Conservation (phyloP, 2,113 vertebrate genomes). For the Chinchilla lanigera region DNA sequence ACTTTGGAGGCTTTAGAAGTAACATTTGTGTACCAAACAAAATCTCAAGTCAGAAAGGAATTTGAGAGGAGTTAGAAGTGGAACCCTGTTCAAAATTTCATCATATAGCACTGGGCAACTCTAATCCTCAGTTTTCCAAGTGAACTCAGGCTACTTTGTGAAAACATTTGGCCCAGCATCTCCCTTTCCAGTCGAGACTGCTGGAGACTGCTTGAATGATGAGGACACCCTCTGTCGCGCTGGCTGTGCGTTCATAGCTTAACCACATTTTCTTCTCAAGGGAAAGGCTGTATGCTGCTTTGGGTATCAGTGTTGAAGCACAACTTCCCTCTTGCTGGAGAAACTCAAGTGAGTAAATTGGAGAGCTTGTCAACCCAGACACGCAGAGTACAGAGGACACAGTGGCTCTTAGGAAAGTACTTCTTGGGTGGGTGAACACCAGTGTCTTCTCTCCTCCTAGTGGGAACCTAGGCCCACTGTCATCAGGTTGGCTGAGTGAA, state of each 20-base stretch:
- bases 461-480: not conserved
- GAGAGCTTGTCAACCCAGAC: not conserved
- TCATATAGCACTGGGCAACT: too few relatives aligned
- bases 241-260: not conserved
- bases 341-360: not conserved
- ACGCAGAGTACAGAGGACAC: not conserved
- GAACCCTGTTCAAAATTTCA: not conserved
- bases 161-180: not conserved
- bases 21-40: not conserved
- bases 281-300: not conserved
- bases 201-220: not conserved
- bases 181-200: not conserved
- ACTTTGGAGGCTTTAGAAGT: constrained; percentile 25
- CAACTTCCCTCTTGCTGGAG: not conserved
- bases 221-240: not conserved
- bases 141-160: not conserved
- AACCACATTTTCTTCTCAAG: not conserved
- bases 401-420: not conserved
- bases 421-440: not conserved
- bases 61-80: not conserved
- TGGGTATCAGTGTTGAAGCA: not conserved
- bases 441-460: not conserved
- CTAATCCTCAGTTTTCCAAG: not conserved
- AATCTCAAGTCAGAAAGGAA: not conserved
- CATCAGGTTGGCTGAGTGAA: not conserved